These are phyloP conservation scores for Trichopoda pennipes DNA, from an alignment of 2,888 invertebrate genomes.

Conservation along the genomic window DNA sequence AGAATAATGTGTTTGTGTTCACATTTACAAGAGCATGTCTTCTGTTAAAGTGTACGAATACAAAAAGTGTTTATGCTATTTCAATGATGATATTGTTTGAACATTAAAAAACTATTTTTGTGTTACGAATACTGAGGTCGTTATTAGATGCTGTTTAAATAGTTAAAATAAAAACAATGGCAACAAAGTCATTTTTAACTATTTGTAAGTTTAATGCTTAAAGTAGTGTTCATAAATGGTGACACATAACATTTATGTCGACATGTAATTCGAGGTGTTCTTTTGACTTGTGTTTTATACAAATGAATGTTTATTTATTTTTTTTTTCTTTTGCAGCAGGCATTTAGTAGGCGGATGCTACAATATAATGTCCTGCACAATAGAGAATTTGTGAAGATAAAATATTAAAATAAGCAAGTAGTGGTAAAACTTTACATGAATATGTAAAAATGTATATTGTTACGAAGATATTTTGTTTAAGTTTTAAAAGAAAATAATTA, in stretches of 20 bases:
- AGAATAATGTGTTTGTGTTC: slow-evolving; percentile 55
- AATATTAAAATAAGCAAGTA: no score
- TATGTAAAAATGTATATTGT: no score
- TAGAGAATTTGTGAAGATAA: no score
- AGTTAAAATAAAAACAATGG: slow-evolving; percentile 29
- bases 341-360: slow-evolving; percentile 7
- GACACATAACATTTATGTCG: slow-evolving; percentile 70
- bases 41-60: slow-evolving; percentile 1
- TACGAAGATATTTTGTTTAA: no score
- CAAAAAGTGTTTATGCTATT: slow-evolving; percentile 33
- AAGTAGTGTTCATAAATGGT: slow-evolving; percentile 70
- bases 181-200: slow-evolving; percentile 48
- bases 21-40: slow-evolving; percentile 66
- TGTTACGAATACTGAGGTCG: slow-evolving; percentile 37
- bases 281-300: slow-evolving; percentile 59
- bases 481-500: no score
- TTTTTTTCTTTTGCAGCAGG: slow-evolving; percentile 39
- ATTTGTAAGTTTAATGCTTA: slow-evolving; percentile 60
- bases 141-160: slow-evolving; percentile 54
- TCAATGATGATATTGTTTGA: slow-evolving; percentile 51
- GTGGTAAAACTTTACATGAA: no score
- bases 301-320: slow-evolving; percentile 56
- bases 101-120: background rate
- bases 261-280: slow-evolving; percentile 70
- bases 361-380: slow-evolving; percentile 7